Percentiles rank a stretch among this genome's conserved stretches.
Evolutionary conservation across 2,888 invertebrate genomes (phyloP).

Genomic region (Trimorus sp.): DNA sequence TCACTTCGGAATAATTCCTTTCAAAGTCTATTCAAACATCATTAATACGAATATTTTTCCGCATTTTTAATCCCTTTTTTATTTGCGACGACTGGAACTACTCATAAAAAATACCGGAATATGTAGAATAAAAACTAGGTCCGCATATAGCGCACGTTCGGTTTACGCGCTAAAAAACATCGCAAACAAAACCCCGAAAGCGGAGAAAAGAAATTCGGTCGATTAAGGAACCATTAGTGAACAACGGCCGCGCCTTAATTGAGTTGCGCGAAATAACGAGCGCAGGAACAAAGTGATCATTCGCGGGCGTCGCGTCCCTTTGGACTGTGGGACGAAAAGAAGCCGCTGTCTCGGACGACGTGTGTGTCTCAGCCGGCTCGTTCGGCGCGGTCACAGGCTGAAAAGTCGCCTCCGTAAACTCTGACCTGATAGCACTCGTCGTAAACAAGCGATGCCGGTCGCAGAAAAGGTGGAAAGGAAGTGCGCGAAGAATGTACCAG

Average conservation of each 20-base stretch:
- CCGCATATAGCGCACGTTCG: too few relatives aligned
- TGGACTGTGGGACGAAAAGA: conserved; percentile 22
- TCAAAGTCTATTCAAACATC: too few relatives aligned
- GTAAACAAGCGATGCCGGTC: conserved; percentile 64
- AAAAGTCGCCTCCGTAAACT: conserved; percentile 54
- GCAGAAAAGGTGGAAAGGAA: conserved; percentile 58
- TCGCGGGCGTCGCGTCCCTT: conserved; percentile 9
- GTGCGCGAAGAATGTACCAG: conserved; percentile 59
- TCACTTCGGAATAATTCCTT: too few relatives aligned
- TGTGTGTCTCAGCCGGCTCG: conserved; percentile 33
- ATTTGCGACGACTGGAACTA: too few relatives aligned
- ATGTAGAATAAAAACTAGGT: too few relatives aligned
- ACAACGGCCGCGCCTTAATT: conserved; percentile 2
- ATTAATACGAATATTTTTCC: too few relatives aligned
- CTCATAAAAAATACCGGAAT: too few relatives aligned
- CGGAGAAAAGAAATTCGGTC: not conserved
- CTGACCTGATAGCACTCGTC: conserved; percentile 61
- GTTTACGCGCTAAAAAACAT: too few relatives aligned
- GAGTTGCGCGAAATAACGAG: conserved; percentile 24
- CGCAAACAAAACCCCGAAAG: too few relatives aligned
- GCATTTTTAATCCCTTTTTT: too few relatives aligned
- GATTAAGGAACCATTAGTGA: not conserved
- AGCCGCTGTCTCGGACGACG: conserved; percentile 21
- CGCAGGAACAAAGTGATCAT: conserved; percentile 32
- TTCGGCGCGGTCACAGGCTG: conserved; percentile 30